These are phyloP conservation scores for Cryptus armator DNA, from an alignment of 2,888 invertebrate species.

Conservation along the genomic window DNA sequence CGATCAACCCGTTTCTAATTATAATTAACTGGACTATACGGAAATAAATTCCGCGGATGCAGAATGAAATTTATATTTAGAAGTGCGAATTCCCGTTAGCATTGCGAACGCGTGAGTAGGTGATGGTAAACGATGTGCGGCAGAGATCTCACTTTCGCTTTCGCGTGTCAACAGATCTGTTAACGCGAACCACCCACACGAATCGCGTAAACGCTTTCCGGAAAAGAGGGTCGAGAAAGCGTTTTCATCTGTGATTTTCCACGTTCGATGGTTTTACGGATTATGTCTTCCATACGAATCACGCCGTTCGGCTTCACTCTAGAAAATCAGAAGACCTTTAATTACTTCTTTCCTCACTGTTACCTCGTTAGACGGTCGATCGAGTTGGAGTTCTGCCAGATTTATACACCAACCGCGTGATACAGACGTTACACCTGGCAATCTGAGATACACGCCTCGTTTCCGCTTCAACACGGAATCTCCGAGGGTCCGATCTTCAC, in stretches of 20 bases:
- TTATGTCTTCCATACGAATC: background rate
- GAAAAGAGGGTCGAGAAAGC: slow-evolving; percentile 25
- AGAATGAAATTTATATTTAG: slow-evolving; percentile 70
- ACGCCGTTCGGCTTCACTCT: background rate
- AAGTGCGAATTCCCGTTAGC: slow-evolving; percentile 27
- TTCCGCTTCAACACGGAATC: slow-evolving; percentile 33
- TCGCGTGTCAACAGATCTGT: slow-evolving; percentile 50
- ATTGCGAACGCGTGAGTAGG: slow-evolving; percentile 31
- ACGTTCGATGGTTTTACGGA: background rate
- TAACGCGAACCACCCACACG: slow-evolving; percentile 50
- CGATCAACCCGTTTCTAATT: slow-evolving; percentile 66
- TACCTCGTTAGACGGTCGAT: slow-evolving; percentile 41
- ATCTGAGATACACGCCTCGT: slow-evolving; percentile 17
- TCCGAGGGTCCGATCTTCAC: background rate
- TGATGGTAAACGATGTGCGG: slow-evolving; percentile 31
- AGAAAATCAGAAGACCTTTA: background rate
- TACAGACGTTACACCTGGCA: slow-evolving; percentile 57
- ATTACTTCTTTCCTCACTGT: slow-evolving; percentile 47
- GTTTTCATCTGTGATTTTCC: background rate
- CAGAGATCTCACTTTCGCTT: slow-evolving; percentile 3
- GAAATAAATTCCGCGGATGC: slow-evolving; percentile 73
- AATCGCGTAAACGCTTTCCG: slow-evolving; percentile 11
- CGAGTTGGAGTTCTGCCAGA: slow-evolving; percentile 42
- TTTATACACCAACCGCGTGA: slow-evolving; percentile 21
- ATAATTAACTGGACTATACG: slow-evolving; percentile 65